Percentiles rank a stretch among this genome's conserved stretches.
Evolutionary conservation across 2,888 invertebrate species (phyloP).

Genomic region (Brachynemurus nebulosus): DNA sequence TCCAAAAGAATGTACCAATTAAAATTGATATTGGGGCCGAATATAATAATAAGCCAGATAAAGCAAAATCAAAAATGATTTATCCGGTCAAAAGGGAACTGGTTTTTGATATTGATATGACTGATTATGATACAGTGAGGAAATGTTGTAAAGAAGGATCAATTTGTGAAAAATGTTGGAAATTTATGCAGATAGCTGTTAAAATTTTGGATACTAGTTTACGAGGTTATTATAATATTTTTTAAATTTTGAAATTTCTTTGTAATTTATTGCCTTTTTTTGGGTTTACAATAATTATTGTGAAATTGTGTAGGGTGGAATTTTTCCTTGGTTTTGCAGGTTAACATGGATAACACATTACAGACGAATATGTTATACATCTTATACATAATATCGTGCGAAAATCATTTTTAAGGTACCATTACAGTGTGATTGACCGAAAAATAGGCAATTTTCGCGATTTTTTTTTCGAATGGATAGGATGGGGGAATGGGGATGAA

Average conservation of each 20-base stretch:
- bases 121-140: constrained; percentile 95
- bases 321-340: too few relatives aligned
- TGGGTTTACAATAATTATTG: too few relatives aligned
- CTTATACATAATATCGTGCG: too few relatives aligned
- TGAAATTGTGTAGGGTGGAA: too few relatives aligned
- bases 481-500: too few relatives aligned
- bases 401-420: too few relatives aligned
- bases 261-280: not conserved
- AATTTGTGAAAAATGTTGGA: constrained; percentile 94
- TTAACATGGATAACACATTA: too few relatives aligned
- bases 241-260: not conserved
- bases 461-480: too few relatives aligned
- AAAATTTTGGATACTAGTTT: constrained; percentile 76
- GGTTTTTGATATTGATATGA: constrained; percentile 98
- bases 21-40: constrained; percentile 97
- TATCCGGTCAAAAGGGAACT: constrained; percentile 59
- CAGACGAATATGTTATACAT: too few relatives aligned
- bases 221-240: constrained; percentile 38
- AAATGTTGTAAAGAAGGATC: constrained; percentile 82
- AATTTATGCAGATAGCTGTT: constrained; percentile 86
- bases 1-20: constrained; percentile 44
- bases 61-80: constrained; percentile 25
- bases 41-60: constrained; percentile 42
- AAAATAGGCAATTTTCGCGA: too few relatives aligned
- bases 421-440: too few relatives aligned